Evolutionary conservation across 2,113 vertebrate species (phyloP), one percentile per base, ranked within the genome.

Genomic region (Esox niger): DNA sequence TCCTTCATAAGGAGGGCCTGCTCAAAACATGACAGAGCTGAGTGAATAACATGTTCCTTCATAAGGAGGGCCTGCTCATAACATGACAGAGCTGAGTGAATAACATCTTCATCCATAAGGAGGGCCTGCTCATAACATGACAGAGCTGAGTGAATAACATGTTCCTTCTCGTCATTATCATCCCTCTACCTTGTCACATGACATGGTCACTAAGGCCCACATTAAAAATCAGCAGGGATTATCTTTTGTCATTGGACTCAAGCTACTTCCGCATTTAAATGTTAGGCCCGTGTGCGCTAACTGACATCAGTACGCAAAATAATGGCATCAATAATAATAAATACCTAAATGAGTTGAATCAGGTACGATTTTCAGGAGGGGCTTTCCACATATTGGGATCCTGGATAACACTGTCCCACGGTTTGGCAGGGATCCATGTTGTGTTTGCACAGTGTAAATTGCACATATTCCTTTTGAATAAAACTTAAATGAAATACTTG

Each of bases 81-180:
- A 17, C 70, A 66, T 82, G 75, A 78, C 81, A 83, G 60, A 47
- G 6, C 0, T 66, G 61, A 79, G 65, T 90, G 76, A 89, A 90
- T 90, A 84, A 89, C 87, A 90, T 88, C 70, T 35, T 69, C 6
- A 35, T 78, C 59, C 74, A n/a, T n/a, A n/a, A n/a, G n/a, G n/a
- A n/a, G n/a, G n/a, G n/a, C n/a, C 47, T 78, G 78, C 76, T 79
- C 73, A 79, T 79, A 30, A 17, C 70, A 66, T 82, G 75, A 78
- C 81, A 83, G 60, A 47, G 6, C 0, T 66, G 61, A 79, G 65
- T 90, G 76, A 89, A 90, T 90, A 84, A 89, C 87, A 90, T 88
- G 71, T 35, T 69, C 6, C 43, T 78, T 61, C 74, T 71, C 73
- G 66, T 80, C 85, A 86, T 82, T 78, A 81, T 81, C 82, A 29